phyloP scores from a whole-genome alignment of 2,113 vertebrate genomes.

The Aramus guarauna region DNA sequence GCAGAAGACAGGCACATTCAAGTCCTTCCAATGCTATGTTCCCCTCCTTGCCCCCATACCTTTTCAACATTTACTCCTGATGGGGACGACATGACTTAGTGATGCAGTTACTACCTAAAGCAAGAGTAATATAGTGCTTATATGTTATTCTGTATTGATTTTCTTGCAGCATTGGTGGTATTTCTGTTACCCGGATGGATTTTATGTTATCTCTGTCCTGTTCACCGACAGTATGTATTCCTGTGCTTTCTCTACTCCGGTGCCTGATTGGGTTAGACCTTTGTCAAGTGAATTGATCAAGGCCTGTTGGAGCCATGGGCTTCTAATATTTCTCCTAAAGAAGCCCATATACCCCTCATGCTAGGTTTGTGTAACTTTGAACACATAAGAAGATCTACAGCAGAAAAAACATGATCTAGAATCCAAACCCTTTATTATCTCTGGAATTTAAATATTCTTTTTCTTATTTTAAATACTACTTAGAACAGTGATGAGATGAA shows the following conservation, averaged over 20 bases:
- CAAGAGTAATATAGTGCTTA: not conserved
- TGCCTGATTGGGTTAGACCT: not conserved
- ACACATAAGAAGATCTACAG: not conserved
- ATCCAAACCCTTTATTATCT: not conserved
- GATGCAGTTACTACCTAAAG: not conserved
- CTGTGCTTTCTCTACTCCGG: not conserved
- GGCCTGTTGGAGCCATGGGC: not conserved
- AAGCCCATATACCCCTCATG: not conserved
- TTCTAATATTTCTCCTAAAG: not conserved
- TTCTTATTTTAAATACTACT: not conserved
- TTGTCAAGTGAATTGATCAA: not conserved
- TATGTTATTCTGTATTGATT: not conserved
- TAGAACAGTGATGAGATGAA: not conserved
- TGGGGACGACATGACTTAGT: not conserved
- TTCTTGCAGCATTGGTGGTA: not conserved
- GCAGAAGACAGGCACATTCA: not conserved
- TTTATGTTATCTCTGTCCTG: not conserved
- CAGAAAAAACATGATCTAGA: not conserved
- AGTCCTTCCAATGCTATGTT: not conserved
- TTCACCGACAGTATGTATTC: not conserved
- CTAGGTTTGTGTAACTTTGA: not conserved
- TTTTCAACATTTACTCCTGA: not conserved
- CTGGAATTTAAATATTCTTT: not conserved
- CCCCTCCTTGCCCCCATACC: not conserved
- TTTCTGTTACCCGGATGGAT: not conserved